Conservation (phyloP, 2,888 invertebrate species). For the Calameuta idolon region DNA sequence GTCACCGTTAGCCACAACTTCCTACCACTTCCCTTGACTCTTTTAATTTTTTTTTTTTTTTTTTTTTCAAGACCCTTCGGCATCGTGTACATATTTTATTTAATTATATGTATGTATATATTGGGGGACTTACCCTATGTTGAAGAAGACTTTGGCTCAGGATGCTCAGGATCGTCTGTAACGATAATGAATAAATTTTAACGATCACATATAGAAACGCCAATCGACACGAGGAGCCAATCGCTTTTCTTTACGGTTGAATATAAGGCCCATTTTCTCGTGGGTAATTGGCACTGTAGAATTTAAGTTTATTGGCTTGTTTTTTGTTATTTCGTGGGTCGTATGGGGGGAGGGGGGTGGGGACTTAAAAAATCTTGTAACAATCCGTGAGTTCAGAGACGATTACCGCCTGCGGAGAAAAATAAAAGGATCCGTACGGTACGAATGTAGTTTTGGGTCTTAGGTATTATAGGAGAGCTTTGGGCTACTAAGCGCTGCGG, state of each 20-base stretch:
- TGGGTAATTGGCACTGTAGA: not conserved
- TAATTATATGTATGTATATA: too few species aligned
- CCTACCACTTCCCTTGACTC: conserved; percentile 44
- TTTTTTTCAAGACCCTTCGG: conserved; percentile 30
- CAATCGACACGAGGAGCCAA: not conserved
- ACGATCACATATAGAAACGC: conserved; percentile 2
- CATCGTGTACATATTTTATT: not conserved
- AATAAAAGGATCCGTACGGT: not conserved
- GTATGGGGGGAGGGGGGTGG: not conserved
- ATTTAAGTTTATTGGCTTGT: not conserved
- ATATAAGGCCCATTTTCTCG: not conserved
- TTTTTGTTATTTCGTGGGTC: not conserved
- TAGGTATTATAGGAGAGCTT: not conserved
- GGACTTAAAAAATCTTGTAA: not conserved
- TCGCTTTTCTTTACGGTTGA: not conserved
- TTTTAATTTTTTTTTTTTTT: conserved; percentile 37
- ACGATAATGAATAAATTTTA: conserved; percentile 34
- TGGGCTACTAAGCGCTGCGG: not conserved
- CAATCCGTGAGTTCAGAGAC: not conserved
- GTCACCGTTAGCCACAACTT: conserved; percentile 57
- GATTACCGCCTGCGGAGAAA: not conserved
- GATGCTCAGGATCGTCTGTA: not conserved
- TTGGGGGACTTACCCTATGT: not conserved
- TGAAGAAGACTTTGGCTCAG: conserved; percentile 27
- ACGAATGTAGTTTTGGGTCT: not conserved